Evolutionary conservation across 2,797 vertebrate species (phyloP).

Genomic region (Chelonia mydas): DNA sequence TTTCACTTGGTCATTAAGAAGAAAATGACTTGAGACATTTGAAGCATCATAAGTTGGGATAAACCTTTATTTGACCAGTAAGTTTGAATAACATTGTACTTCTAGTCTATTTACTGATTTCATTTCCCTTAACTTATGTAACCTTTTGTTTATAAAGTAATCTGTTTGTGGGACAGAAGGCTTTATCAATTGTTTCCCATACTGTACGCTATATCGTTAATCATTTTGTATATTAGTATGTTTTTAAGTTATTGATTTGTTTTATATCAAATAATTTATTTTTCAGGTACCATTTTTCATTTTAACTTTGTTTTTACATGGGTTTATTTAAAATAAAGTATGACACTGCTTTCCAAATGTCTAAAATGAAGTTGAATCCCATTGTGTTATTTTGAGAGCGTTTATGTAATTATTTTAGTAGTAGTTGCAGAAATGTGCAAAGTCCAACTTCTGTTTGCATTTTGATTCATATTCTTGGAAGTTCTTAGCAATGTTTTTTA

Average conservation of each 20-base stretch:
- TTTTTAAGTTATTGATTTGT: conserved; percentile 87
- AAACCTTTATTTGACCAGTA: conserved; percentile 51
- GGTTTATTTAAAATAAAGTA: conserved; percentile 92
- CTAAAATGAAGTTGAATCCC: conserved; percentile 81
- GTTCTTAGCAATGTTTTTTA: conserved; percentile 73
- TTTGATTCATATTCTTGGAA: conserved; percentile 75
- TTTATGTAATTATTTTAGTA: conserved; percentile 76
- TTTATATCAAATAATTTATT: conserved; percentile 89
- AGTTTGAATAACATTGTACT: conserved; percentile 59
- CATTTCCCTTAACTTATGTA: conserved; percentile 74
- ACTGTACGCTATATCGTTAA: conserved; percentile 87
- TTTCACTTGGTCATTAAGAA: conserved; percentile 71
- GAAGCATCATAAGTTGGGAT: conserved; percentile 52
- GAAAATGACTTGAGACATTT: conserved; percentile 59
- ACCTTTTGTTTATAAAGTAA: conserved; percentile 73
- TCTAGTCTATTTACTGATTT: conserved; percentile 65
- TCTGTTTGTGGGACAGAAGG: conserved; percentile 79
- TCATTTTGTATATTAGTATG: conserved; percentile 85
- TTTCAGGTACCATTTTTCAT: conserved; percentile 87
- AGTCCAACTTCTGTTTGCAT: conserved; percentile 67
- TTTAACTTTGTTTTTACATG: conserved; percentile 91
- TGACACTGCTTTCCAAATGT: conserved; percentile 86
- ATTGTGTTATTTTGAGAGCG: conserved; percentile 82
- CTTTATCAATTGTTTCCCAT: conserved; percentile 84
- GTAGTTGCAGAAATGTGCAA: conserved; percentile 80